Conservation (phyloP, 1,140 invertebrate species). For the Hycleus phaleratus region DNA sequence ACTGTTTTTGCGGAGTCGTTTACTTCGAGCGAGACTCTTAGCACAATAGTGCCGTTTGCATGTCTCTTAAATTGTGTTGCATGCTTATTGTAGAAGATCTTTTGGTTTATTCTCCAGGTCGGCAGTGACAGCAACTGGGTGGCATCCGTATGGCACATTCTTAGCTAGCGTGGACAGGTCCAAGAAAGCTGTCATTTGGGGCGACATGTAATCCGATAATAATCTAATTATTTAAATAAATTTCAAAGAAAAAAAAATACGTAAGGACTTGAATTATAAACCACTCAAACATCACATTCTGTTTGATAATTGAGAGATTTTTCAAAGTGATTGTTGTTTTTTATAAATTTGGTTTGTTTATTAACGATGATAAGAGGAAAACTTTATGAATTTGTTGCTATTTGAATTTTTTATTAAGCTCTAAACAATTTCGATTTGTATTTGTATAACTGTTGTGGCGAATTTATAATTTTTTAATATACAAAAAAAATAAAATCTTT, state of each 20-base stretch:
- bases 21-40: no score
- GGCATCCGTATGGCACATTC: conserved; percentile 78
- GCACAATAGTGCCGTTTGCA: neutral
- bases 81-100: conserved; percentile 29
- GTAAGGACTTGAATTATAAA: no score
- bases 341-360: neutral
- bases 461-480: no score
- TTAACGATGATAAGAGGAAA: neutral
- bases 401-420: no score
- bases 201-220: conserved; percentile 31
- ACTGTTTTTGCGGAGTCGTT: no score
- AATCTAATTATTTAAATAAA: neutral
- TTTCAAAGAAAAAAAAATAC: neutral
- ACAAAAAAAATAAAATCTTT: no score
- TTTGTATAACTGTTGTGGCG: no score
- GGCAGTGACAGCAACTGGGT: conserved; percentile 81
- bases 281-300: neutral
- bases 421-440: no score
- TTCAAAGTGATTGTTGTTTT: neutral
- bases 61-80: conserved; percentile 26
- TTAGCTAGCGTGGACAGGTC: conserved; percentile 82
- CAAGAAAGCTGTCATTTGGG: conserved; percentile 82
- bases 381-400: neutral
- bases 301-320: neutral
- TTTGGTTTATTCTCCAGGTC: conserved; percentile 53